These are phyloP conservation scores for Dermatophagoides farinae DNA, from an alignment of 1,140 invertebrate genomes.

Conservation along the genomic window DNA sequence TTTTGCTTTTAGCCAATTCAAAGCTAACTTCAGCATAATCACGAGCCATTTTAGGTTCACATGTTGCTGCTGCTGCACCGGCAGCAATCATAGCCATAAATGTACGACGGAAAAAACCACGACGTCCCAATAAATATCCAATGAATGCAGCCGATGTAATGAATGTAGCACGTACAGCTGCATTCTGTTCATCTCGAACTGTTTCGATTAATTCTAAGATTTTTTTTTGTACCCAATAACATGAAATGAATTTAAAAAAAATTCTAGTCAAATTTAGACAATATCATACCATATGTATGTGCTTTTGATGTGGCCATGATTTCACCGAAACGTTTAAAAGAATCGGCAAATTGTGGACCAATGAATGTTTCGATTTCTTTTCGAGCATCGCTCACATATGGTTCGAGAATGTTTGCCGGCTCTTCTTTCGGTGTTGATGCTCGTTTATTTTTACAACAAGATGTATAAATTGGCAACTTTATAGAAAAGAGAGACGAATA, in stretches of 20 bases:
- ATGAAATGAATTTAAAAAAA: background rate
- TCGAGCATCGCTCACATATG: background rate
- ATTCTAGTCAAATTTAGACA: no score
- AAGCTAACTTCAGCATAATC: conserved; percentile 5
- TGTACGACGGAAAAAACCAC: background rate
- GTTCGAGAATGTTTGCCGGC: background rate
- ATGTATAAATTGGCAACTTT: background rate
- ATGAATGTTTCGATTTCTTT: background rate
- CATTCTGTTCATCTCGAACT: background rate
- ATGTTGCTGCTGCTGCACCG: background rate
- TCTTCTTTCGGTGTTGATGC: background rate
- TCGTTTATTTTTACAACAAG: background rate
- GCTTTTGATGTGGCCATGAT: background rate
- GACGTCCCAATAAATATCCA: background rate
- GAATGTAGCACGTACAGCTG: background rate
- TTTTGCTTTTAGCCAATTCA: background rate
- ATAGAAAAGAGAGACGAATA: background rate
- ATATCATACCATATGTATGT: background rate
- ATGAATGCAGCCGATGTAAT: background rate
- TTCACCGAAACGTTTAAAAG: background rate
- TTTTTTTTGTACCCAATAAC: background rate
- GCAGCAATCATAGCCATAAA: background rate
- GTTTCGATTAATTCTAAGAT: background rate
- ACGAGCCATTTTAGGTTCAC: background rate
- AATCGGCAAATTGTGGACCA: background rate